These are phyloP conservation scores for Apostichopus japonicus DNA, from an alignment of 35 echinoderm and acorn worm species.

Conservation along the genomic window DNA sequence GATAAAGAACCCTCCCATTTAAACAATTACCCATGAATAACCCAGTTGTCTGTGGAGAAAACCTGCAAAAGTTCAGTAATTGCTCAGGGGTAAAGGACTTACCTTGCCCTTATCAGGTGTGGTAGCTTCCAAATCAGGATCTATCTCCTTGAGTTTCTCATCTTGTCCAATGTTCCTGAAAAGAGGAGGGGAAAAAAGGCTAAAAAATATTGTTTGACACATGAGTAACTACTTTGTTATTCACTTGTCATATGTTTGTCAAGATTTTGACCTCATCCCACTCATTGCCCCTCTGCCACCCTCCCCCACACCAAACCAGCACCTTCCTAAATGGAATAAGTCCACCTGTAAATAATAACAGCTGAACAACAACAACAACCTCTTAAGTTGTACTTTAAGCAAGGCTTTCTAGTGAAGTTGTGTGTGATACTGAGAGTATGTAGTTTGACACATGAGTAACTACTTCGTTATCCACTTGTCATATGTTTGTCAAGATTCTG, in stretches of 20 bases:
- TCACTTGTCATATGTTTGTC: background rate
- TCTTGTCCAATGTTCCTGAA: conserved; percentile 87
- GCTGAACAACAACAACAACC: background rate
- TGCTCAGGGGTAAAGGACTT: background rate
- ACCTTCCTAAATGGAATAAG: background rate
- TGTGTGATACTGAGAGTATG: background rate
- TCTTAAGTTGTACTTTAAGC: background rate
- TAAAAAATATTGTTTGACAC: background rate
- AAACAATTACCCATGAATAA: no score
- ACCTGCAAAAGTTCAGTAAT: no score
- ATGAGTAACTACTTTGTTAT: background rate
- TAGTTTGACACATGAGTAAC: background rate
- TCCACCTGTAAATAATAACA: background rate
- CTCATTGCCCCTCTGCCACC: background rate
- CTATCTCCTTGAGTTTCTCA: conserved; percentile 87
- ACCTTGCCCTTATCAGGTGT: conserved; percentile 92
- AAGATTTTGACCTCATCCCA: background rate
- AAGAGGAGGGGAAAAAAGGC: background rate
- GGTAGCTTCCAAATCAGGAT: conserved; percentile 73
- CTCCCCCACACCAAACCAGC: background rate
- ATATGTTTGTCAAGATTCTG: background rate
- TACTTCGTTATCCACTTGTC: background rate
- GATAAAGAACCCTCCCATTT: no score
- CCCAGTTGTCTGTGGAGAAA: no score
- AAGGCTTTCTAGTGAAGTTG: background rate